Conservation (phyloP, 2,888 invertebrate genomes). For the Drosophila eohydei region DNA sequence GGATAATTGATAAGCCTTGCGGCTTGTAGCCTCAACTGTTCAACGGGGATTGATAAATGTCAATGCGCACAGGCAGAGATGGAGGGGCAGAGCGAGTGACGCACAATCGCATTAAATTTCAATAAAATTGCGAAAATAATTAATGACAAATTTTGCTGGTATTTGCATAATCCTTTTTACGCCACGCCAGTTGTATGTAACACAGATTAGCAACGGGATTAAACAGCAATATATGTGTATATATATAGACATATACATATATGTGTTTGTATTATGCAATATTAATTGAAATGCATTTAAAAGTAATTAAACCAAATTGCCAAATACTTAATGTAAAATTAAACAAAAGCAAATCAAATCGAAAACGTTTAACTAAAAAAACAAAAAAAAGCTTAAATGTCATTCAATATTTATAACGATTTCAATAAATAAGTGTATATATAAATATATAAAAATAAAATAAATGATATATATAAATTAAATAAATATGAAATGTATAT, state of each 20-base stretch:
- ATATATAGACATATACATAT: neutral
- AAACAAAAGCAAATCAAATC: conserved; percentile 1
- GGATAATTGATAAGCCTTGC: conserved; percentile 57
- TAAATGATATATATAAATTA: too few species aligned
- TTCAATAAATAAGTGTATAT: too few species aligned
- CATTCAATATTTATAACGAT: too few species aligned
- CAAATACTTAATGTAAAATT: neutral
- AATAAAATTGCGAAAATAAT: conserved; percentile 38
- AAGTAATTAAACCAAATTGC: conserved; percentile 36
- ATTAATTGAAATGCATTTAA: conserved; percentile 50
- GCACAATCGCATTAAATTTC: conserved; percentile 41
- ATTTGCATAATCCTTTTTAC: conserved; percentile 38
- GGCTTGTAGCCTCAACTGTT: conserved; percentile 26
- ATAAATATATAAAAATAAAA: too few species aligned
- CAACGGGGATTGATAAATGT: conserved; percentile 31
- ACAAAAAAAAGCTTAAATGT: neutral
- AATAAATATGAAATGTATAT: too few species aligned
- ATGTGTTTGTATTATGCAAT: conserved; percentile 15
- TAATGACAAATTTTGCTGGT: conserved; percentile 33
- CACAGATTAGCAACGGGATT: conserved; percentile 27
- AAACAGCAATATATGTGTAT: neutral
- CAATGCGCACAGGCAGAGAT: conserved; percentile 5
- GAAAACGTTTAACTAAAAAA: neutral
- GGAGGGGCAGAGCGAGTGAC: neutral
- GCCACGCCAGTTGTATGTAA: conserved; percentile 7